Evolutionary conservation across 2,113 vertebrate genomes (phyloP).

Genomic region (Acanthisitta chloris): DNA sequence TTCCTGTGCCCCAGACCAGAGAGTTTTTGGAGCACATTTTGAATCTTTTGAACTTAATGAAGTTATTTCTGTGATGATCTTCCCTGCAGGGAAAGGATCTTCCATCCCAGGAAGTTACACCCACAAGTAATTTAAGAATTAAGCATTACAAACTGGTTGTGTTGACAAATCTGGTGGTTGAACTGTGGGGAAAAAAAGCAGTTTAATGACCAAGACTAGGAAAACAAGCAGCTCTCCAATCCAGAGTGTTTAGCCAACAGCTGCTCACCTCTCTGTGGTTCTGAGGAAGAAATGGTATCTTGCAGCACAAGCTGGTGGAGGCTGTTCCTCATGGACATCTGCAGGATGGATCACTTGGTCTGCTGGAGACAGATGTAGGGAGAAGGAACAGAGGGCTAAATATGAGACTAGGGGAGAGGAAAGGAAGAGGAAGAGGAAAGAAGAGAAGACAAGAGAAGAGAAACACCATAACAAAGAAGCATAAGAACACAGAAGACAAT

Average conservation of each 20-base stretch:
- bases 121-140: background rate
- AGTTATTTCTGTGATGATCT: background rate
- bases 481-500: background rate
- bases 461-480: background rate
- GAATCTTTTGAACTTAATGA: background rate
- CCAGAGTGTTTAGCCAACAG: background rate
- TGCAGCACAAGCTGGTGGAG: background rate
- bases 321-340: background rate
- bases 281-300: background rate
- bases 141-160: accelerated
- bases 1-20: background rate
- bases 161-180: background rate
- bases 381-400: background rate
- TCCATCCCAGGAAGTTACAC: background rate
- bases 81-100: background rate
- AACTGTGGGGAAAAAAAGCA: background rate
- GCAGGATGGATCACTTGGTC: background rate
- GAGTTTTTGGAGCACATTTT: accelerated
- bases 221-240: background rate
- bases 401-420: background rate
- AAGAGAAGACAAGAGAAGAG: no score
- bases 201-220: background rate
- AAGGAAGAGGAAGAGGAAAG: no score
- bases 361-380: background rate
- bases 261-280: background rate